Evolutionary conservation across 2,797 vertebrate species (phyloP).

Genomic region (Toxotes lorentzi): DNA sequence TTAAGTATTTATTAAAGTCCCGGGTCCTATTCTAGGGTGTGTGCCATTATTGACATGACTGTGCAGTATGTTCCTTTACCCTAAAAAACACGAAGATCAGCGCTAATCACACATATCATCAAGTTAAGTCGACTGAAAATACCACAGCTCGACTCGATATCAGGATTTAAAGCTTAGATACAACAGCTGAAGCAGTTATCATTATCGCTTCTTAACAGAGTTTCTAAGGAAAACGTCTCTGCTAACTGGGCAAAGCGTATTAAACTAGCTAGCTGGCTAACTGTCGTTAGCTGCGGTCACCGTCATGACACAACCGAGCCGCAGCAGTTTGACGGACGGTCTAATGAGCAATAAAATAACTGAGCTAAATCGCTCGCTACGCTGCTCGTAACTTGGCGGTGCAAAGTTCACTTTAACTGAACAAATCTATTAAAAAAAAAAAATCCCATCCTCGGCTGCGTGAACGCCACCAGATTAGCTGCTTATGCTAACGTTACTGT

Average conservation of each 20-base stretch:
- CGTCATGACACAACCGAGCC: neutral
- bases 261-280: constrained; percentile 19
- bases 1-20: neutral
- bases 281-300: neutral
- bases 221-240: neutral
- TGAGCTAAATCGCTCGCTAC: neutral
- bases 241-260: neutral
- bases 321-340: neutral
- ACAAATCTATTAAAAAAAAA: neutral
- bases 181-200: neutral
- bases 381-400: neutral
- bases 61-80: neutral
- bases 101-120: neutral
- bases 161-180: rapidly evolving
- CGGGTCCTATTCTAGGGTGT: neutral
- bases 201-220: too few relatives aligned
- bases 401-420: neutral
- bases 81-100: neutral
- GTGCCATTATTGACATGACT: constrained; percentile 10
- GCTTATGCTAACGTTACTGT: constrained; percentile 18
- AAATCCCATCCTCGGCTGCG: neutral
- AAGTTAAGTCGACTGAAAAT: neutral
- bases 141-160: neutral
- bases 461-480: constrained; percentile 19
- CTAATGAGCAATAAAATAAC: neutral